Conservation (phyloP, 2,113 vertebrate genomes). For the Rhombomys opimus region DNA sequence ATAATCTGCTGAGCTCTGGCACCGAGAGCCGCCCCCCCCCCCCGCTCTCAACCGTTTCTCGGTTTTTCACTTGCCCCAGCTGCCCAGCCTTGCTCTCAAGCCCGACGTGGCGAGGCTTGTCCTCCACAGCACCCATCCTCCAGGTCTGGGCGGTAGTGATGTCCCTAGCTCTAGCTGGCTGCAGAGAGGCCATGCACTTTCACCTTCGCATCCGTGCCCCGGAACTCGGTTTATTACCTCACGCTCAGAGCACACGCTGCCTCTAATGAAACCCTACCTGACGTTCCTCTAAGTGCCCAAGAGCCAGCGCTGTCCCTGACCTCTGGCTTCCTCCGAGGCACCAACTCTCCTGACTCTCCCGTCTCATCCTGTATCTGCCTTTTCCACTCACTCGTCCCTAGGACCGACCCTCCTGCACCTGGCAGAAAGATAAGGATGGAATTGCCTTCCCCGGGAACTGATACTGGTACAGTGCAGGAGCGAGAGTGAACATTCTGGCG, state of each 20-base stretch:
- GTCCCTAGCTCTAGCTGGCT: background rate
- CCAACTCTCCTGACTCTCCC: background rate
- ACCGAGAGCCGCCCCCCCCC: background rate
- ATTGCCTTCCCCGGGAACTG: background rate
- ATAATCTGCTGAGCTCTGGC: slow-evolving; percentile 82
- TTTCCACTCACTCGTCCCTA: background rate
- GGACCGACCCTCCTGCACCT: background rate
- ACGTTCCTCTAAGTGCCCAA: background rate
- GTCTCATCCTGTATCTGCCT: background rate
- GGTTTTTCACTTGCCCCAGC: background rate
- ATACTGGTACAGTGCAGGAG: background rate
- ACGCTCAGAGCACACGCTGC: background rate
- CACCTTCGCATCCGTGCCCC: slow-evolving; percentile 16
- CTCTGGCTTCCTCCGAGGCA: background rate
- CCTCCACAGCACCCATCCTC: background rate
- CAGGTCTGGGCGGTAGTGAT: background rate
- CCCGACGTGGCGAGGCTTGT: background rate
- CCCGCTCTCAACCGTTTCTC: background rate
- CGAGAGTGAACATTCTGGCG: slow-evolving; percentile 14
- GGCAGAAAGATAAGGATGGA: background rate
- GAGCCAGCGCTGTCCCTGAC: background rate
- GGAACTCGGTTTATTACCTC: slow-evolving; percentile 18
- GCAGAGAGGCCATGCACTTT: slow-evolving; percentile 15
- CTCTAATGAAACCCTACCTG: background rate
- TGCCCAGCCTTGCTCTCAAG: background rate